phyloP scores from a whole-genome alignment of 2,113 vertebrate species.

The Tragelaphus scriptus region DNA sequence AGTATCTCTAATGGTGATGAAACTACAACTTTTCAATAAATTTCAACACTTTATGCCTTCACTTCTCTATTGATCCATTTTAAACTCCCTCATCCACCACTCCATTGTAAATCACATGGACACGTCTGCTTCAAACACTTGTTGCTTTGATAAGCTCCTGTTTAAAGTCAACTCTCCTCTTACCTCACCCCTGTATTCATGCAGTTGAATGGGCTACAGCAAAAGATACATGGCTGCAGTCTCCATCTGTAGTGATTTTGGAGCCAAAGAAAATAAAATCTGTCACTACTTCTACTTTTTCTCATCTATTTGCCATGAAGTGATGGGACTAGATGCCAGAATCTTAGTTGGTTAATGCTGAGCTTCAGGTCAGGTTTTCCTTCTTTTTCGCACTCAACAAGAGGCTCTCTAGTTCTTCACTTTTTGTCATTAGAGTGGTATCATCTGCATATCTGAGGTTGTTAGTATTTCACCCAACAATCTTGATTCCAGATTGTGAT shows the following conservation, averaged over 20 bases:
- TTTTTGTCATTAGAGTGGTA: background rate
- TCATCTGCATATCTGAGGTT: background rate
- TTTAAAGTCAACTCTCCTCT: background rate
- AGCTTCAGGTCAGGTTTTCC: background rate
- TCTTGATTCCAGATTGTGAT: background rate
- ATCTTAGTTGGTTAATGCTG: background rate
- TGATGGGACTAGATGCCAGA: background rate
- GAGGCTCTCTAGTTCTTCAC: background rate
- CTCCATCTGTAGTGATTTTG: background rate
- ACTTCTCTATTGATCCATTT: background rate
- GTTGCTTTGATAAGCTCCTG: background rate
- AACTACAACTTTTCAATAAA: background rate
- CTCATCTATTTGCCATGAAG: background rate
- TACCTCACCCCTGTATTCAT: background rate
- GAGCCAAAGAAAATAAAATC: background rate
- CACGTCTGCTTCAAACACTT: background rate
- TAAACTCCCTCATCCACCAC: background rate
- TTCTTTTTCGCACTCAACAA: background rate
- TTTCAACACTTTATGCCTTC: background rate
- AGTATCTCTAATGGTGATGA: background rate
- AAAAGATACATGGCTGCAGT: background rate
- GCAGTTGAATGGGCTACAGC: background rate
- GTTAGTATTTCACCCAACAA: rapidly evolving
- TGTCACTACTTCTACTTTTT: background rate
- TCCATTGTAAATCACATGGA: background rate